phyloP scores from a whole-genome alignment of 92 coral and sea anemone genomes.

The Ricordea florida region DNA sequence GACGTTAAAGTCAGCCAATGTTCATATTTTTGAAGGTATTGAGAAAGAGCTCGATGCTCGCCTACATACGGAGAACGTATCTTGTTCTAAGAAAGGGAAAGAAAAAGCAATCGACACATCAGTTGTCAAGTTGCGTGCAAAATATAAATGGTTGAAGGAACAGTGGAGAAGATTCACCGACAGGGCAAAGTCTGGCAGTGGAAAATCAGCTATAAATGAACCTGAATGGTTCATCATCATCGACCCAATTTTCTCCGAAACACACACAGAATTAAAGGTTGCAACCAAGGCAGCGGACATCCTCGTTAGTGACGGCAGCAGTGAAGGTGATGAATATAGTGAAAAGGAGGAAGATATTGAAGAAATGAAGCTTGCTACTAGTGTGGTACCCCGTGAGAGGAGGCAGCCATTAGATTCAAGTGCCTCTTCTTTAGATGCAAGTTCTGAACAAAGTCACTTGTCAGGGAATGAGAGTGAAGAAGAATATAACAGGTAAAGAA shows the following conservation, averaged over 20 bases:
- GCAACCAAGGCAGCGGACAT: constrained; percentile 56
- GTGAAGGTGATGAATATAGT: constrained; percentile 18
- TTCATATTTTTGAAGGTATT: constrained; percentile 43
- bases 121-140: constrained; percentile 28
- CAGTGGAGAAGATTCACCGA: constrained; percentile 46
- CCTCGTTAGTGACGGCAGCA: background rate
- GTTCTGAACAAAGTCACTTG: constrained; percentile 30
- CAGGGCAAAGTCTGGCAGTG: constrained; percentile 53
- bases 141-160: constrained; percentile 43
- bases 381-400: constrained; percentile 17
- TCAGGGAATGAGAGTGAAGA: constrained; percentile 16
- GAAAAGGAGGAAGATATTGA: constrained; percentile 1
- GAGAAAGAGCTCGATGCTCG: constrained; percentile 42
- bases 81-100: constrained; percentile 9
- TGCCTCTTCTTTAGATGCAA: constrained; percentile 20
- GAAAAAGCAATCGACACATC: constrained; percentile 33
- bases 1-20: constrained; percentile 53
- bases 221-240: constrained; percentile 53
- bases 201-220: constrained; percentile 39
- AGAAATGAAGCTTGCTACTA: constrained; percentile 1
- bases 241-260: too few relatives aligned
- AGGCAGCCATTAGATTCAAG: constrained; percentile 34
- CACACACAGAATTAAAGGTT: constrained; percentile 28
- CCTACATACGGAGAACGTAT: background rate
- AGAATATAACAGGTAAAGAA: constrained; percentile 5